Evolutionary conservation across 2,797 vertebrate species (phyloP).

Genomic region (Apogon talboti): DNA sequence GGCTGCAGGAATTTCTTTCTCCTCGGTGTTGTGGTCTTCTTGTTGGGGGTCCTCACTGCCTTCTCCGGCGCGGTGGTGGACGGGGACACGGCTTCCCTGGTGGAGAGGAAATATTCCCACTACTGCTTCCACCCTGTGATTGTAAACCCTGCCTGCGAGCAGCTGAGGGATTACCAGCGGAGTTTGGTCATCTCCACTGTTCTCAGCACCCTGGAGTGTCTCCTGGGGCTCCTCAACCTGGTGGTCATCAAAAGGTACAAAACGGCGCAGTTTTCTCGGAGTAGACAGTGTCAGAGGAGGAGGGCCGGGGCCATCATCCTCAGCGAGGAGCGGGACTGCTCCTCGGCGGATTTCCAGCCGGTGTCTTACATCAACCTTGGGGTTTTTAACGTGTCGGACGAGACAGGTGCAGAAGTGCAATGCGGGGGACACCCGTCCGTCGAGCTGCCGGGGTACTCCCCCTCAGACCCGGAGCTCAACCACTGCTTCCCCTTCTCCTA

Average conservation of each 20-base stretch:
- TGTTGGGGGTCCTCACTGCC: slow-evolving; percentile 93
- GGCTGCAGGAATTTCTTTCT: slow-evolving; percentile 93
- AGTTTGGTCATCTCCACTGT: slow-evolving; percentile 92
- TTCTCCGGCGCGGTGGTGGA: slow-evolving; percentile 97
- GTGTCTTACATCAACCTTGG: slow-evolving; percentile 95
- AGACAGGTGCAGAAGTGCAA: slow-evolving; percentile 90
- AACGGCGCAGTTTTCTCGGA: slow-evolving; percentile 85
- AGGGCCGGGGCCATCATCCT: slow-evolving; percentile 86
- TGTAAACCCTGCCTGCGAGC: slow-evolving; percentile 85
- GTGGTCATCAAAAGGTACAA: slow-evolving; percentile 92
- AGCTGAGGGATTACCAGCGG: slow-evolving; percentile 91
- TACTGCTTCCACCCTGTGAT: slow-evolving; percentile 87
- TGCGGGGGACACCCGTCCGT: slow-evolving; percentile 92
- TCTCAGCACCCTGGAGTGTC: slow-evolving; percentile 93
- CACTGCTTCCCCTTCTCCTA: slow-evolving; percentile 92
- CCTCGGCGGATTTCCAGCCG: slow-evolving; percentile 84
- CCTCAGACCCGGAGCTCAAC: slow-evolving; percentile 90
- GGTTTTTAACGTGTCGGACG: slow-evolving; percentile 86
- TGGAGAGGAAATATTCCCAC: slow-evolving; percentile 93
- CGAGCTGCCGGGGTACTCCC: slow-evolving; percentile 94
- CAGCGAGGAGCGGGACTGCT: slow-evolving; percentile 88
- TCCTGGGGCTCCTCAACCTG: slow-evolving; percentile 92
- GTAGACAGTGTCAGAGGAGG: slow-evolving; percentile 80
- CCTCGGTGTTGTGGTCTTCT: slow-evolving; percentile 91
- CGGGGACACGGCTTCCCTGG: slow-evolving; percentile 93